A percentile compares a stretch with the other conserved stretches of the same genome.
phyloP scores from a whole-genome alignment of 1,140 invertebrate genomes.

The Monochamus saltuarius region DNA sequence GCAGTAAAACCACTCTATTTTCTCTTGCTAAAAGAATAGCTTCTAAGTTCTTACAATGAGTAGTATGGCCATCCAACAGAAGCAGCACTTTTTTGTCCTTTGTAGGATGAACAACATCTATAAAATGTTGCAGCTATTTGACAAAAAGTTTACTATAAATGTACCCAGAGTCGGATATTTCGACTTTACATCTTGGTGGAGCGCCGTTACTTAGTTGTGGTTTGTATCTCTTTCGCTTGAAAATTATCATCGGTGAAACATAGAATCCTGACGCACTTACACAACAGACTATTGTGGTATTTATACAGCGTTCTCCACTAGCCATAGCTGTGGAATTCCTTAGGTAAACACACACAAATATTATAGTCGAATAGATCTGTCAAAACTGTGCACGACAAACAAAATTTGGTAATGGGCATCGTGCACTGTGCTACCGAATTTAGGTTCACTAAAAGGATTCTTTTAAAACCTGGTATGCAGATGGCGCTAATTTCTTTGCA shows the following conservation, averaged over 20 bases:
- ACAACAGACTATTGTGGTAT: slow-evolving; percentile 36
- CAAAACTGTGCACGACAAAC: too few relatives aligned
- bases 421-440: too few relatives aligned
- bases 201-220: slow-evolving; percentile 14
- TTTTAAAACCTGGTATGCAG: neutral
- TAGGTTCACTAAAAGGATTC: too few relatives aligned
- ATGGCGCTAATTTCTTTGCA: slow-evolving; percentile 7
- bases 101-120: slow-evolving; percentile 11
- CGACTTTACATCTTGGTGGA: neutral
- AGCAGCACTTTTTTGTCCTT: slow-evolving; percentile 37
- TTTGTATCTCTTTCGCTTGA: slow-evolving; percentile 29
- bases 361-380: neutral
- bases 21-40: slow-evolving; percentile 23
- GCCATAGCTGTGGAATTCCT: too few relatives aligned
- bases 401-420: too few relatives aligned
- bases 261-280: slow-evolving; percentile 43
- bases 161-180: slow-evolving; percentile 5
- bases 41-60: slow-evolving; percentile 34
- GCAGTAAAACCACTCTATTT: slow-evolving; percentile 28
- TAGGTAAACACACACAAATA: too few relatives aligned
- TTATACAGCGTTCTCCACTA: slow-evolving; percentile 43
- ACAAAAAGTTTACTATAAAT: slow-evolving; percentile 34
- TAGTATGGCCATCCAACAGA: slow-evolving; percentile 41
- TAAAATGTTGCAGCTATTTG: slow-evolving; percentile 33
- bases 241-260: slow-evolving; percentile 40